A percentile compares a stretch with the other conserved stretches of the same genome.
These are phyloP conservation scores for Mesocricetus auratus DNA, from an alignment of 2,113 vertebrate species.

Conservation along the genomic window DNA sequence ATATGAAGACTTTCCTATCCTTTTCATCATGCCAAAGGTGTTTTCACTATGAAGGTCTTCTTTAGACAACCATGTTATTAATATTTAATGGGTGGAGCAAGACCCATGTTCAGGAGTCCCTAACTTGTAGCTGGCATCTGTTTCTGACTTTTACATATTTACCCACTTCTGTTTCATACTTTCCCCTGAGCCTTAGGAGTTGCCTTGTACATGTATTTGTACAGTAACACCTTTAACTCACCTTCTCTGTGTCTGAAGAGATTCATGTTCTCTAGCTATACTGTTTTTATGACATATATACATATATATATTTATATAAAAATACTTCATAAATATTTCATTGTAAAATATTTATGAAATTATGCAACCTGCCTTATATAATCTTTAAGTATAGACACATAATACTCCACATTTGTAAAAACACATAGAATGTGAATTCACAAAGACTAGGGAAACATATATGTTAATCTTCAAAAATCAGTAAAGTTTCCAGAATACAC, in stretches of 20 bases:
- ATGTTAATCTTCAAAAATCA: conserved; percentile 48
- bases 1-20: not conserved
- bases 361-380: not conserved
- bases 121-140: not conserved
- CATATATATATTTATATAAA: not conserved
- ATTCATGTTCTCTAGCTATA: not conserved
- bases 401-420: conserved; percentile 36
- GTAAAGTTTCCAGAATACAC: not conserved
- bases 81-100: not conserved
- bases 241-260: not conserved
- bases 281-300: not conserved
- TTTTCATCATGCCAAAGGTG: not conserved
- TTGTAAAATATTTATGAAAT: not conserved
- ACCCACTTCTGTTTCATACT: not conserved
- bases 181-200: not conserved
- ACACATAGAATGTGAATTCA: not conserved
- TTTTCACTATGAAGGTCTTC: not conserved
- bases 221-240: not conserved
- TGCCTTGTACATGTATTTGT: not conserved
- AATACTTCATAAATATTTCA: not conserved
- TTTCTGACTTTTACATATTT: not conserved
- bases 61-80: not conserved
- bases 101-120: not conserved
- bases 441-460: not conserved
- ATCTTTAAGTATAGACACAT: not conserved